Evolutionary conservation across 2,888 invertebrate genomes (phyloP).

Genomic region (Spicauda simplicius): DNA sequence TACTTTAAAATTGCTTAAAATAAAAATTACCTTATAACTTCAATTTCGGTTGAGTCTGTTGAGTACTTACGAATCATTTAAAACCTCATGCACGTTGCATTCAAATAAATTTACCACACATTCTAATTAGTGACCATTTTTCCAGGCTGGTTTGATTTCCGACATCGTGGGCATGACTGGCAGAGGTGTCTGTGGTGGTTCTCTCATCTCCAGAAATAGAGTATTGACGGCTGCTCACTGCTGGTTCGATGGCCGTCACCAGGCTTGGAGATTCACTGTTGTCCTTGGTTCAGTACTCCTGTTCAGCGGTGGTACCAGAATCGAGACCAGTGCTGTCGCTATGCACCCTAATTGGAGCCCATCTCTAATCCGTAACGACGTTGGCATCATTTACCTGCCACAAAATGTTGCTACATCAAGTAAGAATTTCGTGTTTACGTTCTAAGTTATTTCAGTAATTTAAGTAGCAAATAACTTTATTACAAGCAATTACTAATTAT

Average conservation of each 20-base stretch:
- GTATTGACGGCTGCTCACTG: constrained; percentile 51
- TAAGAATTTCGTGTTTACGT: constrained; percentile 49
- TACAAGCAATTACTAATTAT: too few species aligned
- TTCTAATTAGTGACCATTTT: background rate
- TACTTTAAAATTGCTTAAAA: too few species aligned
- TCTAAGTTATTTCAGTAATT: too few species aligned
- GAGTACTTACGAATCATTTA: too few species aligned
- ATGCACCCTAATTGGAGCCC: constrained; percentile 59
- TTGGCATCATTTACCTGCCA: constrained; percentile 54
- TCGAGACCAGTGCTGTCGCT: constrained; percentile 48
- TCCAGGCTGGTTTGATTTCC: constrained; percentile 21
- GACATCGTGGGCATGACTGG: constrained; percentile 40
- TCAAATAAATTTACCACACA: background rate
- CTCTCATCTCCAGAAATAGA: constrained; percentile 49
- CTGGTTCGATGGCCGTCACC: constrained; percentile 58
- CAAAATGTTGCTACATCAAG: constrained; percentile 1
- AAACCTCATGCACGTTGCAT: background rate
- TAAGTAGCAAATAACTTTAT: too few species aligned
- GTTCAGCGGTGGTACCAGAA: constrained; percentile 59
- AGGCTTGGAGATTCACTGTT: constrained; percentile 55
- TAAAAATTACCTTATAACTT: too few species aligned
- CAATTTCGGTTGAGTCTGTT: too few species aligned
- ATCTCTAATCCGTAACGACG: constrained; percentile 53
- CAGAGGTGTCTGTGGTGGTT: constrained; percentile 60
- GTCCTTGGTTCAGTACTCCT: constrained; percentile 58